Conservation (phyloP, 2,888 invertebrate genomes). For the Cecidostiba fungosa region DNA sequence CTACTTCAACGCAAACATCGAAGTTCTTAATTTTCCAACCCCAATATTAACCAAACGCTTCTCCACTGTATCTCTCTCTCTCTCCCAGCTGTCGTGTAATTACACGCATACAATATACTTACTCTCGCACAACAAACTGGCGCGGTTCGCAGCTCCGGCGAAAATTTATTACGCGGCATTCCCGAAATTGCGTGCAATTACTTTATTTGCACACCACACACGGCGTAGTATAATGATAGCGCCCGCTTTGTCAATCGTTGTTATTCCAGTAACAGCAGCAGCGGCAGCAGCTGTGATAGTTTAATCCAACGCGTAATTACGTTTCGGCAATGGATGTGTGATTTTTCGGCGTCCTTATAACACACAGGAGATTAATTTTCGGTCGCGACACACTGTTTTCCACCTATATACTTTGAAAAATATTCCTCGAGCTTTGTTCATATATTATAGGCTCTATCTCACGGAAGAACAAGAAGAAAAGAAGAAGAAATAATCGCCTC, state of each 20-base stretch:
- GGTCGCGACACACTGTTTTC: too few relatives aligned
- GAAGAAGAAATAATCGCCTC: not conserved
- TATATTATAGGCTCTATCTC: not conserved
- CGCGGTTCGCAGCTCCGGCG: not conserved
- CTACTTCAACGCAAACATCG: not conserved
- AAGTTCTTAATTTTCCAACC: conserved; percentile 1
- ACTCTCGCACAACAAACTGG: not conserved
- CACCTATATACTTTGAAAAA: too few relatives aligned
- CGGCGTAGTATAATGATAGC: not conserved
- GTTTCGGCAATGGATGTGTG: not conserved
- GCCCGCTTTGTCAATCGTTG: not conserved
- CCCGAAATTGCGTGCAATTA: conserved; percentile 45
- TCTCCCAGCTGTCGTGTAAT: not conserved
- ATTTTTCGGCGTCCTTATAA: not conserved
- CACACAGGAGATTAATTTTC: too few relatives aligned
- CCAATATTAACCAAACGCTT: not conserved
- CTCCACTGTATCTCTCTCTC: not conserved
- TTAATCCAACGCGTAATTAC: not conserved
- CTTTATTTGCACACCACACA: conserved; percentile 21
- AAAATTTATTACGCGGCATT: conserved; percentile 38
- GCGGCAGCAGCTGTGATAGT: too few relatives aligned
- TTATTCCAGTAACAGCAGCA: not conserved
- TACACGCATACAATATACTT: not conserved
- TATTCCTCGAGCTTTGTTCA: too few relatives aligned
- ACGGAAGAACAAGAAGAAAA: not conserved